Percentiles rank a stretch among this genome's conserved stretches.
Conservation (phyloP, 2,888 invertebrate genomes). For the Ophion obscuratus region DNA sequence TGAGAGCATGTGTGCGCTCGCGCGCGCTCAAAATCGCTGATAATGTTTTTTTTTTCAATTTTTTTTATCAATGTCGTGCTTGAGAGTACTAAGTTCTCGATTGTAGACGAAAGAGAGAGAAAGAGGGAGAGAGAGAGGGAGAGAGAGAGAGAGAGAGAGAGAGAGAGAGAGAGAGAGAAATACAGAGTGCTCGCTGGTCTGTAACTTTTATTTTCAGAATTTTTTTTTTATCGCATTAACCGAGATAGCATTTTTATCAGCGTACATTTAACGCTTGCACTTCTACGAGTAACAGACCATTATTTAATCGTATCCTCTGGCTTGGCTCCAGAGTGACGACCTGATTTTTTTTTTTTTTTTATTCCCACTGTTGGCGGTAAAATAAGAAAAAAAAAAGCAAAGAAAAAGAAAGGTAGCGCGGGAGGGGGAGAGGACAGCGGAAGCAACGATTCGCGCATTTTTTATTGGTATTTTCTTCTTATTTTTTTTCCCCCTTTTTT, state of each 20-base stretch:
- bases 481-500: conserved; percentile 39
- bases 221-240: conserved; percentile 80
- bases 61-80: conserved; percentile 60
- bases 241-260: conserved; percentile 83
- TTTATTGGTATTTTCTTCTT: conserved; percentile 55
- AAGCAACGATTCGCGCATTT: conserved; percentile 65
- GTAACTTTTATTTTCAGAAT: conserved; percentile 81
- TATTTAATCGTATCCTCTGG: conserved; percentile 83
- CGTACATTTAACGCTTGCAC: conserved; percentile 83
- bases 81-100: conserved; percentile 50
- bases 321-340: conserved; percentile 82
- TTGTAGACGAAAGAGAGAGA: conserved; percentile 49
- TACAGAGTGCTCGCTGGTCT: conserved; percentile 67
- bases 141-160: conserved; percentile 42
- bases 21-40: conserved; percentile 56
- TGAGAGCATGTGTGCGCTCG: conserved; percentile 45
- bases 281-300: conserved; percentile 83
- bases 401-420: conserved; percentile 40
- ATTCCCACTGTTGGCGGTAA: conserved; percentile 49
- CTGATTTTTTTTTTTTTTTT: conserved; percentile 79
- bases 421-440: conserved; percentile 61
- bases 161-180: conserved; percentile 44
- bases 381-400: conserved; percentile 3
- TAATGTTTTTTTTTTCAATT: conserved; percentile 57
- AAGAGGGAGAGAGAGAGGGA: conserved; percentile 6